Conservation (phyloP, 2,113 vertebrate genomes). For the Myotis lucifugus region DNA sequence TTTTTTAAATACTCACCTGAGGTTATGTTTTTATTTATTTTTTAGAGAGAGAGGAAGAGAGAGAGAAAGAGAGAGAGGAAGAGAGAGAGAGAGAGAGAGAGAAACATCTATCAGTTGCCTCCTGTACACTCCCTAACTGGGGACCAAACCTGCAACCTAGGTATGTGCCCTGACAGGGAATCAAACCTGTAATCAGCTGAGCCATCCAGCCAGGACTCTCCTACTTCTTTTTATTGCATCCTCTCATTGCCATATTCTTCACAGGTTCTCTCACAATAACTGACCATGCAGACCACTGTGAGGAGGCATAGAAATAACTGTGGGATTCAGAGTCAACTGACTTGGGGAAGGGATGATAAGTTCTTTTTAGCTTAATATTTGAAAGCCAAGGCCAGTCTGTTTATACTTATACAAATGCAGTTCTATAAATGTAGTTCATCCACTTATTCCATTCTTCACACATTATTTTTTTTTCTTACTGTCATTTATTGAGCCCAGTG, state of each 20-base stretch:
- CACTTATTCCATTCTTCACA: neutral
- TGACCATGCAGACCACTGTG: neutral
- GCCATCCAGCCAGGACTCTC: neutral
- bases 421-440: neutral
- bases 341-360: neutral
- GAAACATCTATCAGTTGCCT: neutral
- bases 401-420: neutral
- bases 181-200: neutral
- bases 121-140: neutral
- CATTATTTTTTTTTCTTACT: neutral
- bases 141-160: neutral
- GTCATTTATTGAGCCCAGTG: neutral
- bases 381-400: neutral
- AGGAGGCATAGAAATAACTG: neutral
- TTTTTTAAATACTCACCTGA: neutral
- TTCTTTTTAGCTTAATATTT: neutral
- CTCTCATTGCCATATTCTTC: neutral
- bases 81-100: neutral
- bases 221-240: neutral
- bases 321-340: neutral
- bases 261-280: neutral
- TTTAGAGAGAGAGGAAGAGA: neutral
- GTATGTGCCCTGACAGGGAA: neutral
- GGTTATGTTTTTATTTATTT: neutral
- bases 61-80: too few species aligned